Conservation (phyloP, 2,797 vertebrate species). For the Lutjanus argentimaculatus region DNA sequence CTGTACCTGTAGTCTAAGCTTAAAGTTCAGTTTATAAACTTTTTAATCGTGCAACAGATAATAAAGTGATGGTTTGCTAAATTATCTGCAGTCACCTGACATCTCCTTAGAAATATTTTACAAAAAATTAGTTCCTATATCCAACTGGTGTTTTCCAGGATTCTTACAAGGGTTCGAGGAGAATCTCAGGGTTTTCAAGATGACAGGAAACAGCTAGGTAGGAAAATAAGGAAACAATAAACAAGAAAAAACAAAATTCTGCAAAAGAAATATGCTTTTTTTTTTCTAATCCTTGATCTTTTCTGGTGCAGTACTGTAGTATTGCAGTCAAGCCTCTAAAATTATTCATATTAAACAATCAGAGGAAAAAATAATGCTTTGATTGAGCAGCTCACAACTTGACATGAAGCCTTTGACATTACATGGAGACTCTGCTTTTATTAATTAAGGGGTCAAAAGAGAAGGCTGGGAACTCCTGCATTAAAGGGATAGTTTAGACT, state of each 20-base stretch:
- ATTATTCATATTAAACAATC: no score
- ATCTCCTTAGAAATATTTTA: not conserved
- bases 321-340: no score
- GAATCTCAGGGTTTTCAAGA: not conserved
- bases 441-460: not conserved
- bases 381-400: not conserved
- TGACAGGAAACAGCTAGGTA: not conserved
- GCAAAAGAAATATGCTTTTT: not conserved
- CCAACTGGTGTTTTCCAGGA: not conserved
- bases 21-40: no score
- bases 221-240: no score
- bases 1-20: no score
- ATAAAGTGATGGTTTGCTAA: not conserved
- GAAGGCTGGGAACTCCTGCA: fast-evolving
- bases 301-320: not conserved
- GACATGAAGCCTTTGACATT: not conserved
- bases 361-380: no score
- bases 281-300: not conserved
- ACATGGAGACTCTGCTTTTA: not conserved
- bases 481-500: not conserved
- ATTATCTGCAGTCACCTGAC: not conserved
- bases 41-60: not conserved
- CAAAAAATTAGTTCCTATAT: not conserved
- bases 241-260: not conserved
- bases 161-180: not conserved